A percentile compares a stretch with the other conserved stretches of the same genome.
Evolutionary conservation across 2,888 invertebrate species (phyloP).

Genomic region (Digitonthophagus gazella): DNA sequence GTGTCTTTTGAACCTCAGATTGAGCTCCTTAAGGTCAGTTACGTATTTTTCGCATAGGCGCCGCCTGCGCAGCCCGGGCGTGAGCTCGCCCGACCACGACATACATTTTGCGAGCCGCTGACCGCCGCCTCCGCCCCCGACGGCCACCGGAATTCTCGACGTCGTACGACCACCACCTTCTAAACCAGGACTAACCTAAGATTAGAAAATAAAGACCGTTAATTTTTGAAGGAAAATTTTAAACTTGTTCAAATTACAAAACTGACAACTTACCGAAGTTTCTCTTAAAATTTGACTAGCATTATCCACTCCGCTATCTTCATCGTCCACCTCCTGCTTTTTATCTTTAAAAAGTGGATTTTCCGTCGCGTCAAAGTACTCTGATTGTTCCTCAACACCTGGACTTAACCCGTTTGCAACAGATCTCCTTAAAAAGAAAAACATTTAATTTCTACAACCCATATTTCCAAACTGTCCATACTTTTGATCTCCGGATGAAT

Average conservation of each 20-base stretch:
- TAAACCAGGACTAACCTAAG: constrained; percentile 48
- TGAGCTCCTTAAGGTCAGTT: constrained; percentile 78
- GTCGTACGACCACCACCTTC: constrained; percentile 47
- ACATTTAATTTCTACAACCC: too few species aligned
- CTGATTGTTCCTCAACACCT: constrained; percentile 70
- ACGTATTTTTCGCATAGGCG: constrained; percentile 81
- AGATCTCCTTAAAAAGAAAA: constrained; percentile 31
- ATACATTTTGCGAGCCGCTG: constrained; percentile 67
- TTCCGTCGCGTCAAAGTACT: constrained; percentile 80
- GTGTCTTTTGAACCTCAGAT: constrained; percentile 74
- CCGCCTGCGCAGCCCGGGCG: constrained; percentile 72
- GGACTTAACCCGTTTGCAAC: constrained; percentile 56
- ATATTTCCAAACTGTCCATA: constrained; percentile 29
- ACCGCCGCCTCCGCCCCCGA: constrained; percentile 52
- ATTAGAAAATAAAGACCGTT: constrained; percentile 13
- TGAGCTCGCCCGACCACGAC: constrained; percentile 64
- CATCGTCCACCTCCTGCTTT: constrained; percentile 48
- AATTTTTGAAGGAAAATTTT: background rate
- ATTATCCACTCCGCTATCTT: constrained; percentile 51
- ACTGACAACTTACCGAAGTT: constrained; percentile 44
- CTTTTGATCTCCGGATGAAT: constrained; percentile 36
- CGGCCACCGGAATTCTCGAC: constrained; percentile 68
- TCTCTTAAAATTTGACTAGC: constrained; percentile 50
- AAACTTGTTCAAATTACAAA: constrained; percentile 3
- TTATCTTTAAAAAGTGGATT: constrained; percentile 52